Conservation (phyloP, 1,140 invertebrate species). For the Spodoptera frugiperda region DNA sequence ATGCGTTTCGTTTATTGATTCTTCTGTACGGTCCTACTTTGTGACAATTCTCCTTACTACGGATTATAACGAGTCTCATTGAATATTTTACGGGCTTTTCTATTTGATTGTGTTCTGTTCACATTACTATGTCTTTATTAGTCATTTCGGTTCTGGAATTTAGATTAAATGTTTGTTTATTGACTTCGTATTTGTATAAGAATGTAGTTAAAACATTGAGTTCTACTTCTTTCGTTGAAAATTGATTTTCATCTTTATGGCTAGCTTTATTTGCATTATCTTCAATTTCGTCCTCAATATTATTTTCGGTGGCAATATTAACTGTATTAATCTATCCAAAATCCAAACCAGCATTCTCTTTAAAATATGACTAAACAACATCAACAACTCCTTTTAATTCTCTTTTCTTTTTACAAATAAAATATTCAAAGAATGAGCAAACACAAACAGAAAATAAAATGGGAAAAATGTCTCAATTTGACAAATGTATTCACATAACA, state of each 20-base stretch:
- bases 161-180: constrained; percentile 39
- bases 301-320: too few species aligned
- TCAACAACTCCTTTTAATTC: not conserved
- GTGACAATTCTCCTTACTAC: not conserved
- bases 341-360: not conserved
- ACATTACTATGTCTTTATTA: constrained; percentile 44
- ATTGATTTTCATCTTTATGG: not conserved
- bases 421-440: constrained; percentile 4
- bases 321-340: too few species aligned
- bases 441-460: constrained; percentile 35
- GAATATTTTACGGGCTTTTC: constrained; percentile 43
- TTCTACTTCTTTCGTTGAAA: not conserved
- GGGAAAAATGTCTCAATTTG: constrained; percentile 53
- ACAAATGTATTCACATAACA: constrained; percentile 67
- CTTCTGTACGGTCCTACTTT: not conserved
- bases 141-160: constrained; percentile 35
- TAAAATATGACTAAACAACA: not conserved
- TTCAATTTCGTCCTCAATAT: too few species aligned
- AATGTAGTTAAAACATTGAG: not conserved
- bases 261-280: not conserved
- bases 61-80: constrained; percentile 40
- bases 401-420: not conserved
- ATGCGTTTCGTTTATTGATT: not conserved
- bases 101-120: constrained; percentile 38
- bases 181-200: not conserved